Percentiles rank a stretch among this genome's conserved stretches.
Evolutionary conservation across 1,140 invertebrate genomes (phyloP).

Genomic region (Pygmarrhopalites habei): DNA sequence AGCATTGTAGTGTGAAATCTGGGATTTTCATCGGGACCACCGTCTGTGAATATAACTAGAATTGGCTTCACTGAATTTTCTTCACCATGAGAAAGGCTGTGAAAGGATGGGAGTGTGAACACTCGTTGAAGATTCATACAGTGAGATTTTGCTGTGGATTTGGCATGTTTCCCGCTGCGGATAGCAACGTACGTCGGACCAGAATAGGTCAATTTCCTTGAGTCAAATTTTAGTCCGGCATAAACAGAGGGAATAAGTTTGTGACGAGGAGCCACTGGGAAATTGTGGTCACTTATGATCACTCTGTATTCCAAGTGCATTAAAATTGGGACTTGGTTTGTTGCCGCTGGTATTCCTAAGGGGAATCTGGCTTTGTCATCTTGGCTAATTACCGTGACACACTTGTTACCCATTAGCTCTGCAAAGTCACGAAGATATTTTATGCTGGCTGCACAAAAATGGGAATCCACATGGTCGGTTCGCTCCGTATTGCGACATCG

Average conservation of each 20-base stretch:
- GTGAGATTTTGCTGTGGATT: conserved; percentile 42
- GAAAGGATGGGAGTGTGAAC: conserved; percentile 37
- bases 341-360: conserved; percentile 45
- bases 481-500: too few relatives aligned
- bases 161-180: conserved; percentile 41
- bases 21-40: conserved; percentile 47
- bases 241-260: too few relatives aligned
- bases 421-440: background rate
- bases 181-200: conserved; percentile 46
- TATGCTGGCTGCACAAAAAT: background rate
- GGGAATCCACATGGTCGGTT: too few relatives aligned
- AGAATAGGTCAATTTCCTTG: conserved; percentile 40
- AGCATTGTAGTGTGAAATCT: conserved; percentile 4
- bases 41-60: conserved; percentile 43
- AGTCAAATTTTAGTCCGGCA: conserved; percentile 39
- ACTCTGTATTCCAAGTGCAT: conserved; percentile 46
- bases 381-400: conserved; percentile 39
- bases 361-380: conserved; percentile 46
- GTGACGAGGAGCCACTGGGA: too few relatives aligned
- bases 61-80: conserved; percentile 43
- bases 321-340: too few relatives aligned
- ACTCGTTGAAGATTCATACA: too few relatives aligned
- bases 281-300: conserved; percentile 45
- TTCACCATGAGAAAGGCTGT: conserved; percentile 37
- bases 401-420: background rate